Evolutionary conservation across 1,140 invertebrate genomes (phyloP).

Genomic region (Drosophila trapezifrons): DNA sequence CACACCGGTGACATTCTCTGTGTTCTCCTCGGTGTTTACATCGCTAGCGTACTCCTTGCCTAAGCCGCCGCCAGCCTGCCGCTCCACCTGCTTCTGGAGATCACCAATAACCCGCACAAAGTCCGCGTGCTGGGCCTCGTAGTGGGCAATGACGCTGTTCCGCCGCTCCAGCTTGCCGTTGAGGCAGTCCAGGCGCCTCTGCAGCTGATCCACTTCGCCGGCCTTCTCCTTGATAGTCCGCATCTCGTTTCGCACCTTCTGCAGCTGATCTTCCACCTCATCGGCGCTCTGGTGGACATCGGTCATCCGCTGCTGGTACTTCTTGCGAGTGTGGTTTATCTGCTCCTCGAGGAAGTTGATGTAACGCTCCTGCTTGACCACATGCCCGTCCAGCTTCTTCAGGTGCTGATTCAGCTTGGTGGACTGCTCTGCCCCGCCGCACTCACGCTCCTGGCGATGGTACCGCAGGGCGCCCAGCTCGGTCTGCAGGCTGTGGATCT

Average conservation of each 20-base stretch:
- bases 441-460: constrained; percentile 21
- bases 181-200: constrained; percentile 12
- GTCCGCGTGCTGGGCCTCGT: constrained; percentile 40
- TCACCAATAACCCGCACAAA: constrained; percentile 25
- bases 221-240: constrained; percentile 35
- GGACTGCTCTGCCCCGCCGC: constrained; percentile 8
- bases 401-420: background rate
- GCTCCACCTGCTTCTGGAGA: background rate
- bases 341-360: constrained; percentile 60
- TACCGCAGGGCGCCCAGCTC: constrained; percentile 21
- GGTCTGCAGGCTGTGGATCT: constrained; percentile 23
- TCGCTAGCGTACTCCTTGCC: background rate
- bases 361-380: constrained; percentile 47
- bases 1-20: background rate
- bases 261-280: constrained; percentile 42
- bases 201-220: constrained; percentile 39
- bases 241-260: constrained; percentile 41
- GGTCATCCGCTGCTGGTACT: constrained; percentile 54
- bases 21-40: too few species aligned
- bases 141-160: constrained; percentile 49
- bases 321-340: constrained; percentile 42
- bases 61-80: background rate
- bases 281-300: constrained; percentile 41
- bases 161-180: constrained; percentile 45
- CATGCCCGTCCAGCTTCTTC: constrained; percentile 19